Conservation (phyloP, 2,113 vertebrate genomes). For the Tragelaphus imberbis region DNA sequence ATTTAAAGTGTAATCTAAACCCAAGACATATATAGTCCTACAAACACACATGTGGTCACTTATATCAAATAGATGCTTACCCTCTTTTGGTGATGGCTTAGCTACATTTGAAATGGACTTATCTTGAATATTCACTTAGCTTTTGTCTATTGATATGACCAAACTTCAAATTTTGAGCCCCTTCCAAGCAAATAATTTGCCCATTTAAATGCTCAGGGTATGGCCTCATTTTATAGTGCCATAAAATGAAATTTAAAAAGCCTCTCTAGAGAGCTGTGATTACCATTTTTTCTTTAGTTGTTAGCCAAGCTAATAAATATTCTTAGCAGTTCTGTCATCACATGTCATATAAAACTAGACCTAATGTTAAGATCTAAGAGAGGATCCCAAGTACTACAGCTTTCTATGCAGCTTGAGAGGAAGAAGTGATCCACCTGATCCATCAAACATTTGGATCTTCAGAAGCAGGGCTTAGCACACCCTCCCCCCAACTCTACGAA, state of each 20-base stretch:
- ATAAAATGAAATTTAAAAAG: constrained; percentile 67
- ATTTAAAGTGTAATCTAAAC: not conserved
- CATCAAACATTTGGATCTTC: not conserved
- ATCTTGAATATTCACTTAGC: constrained; percentile 29
- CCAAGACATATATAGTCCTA: not conserved
- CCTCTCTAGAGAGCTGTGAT: constrained; percentile 58
- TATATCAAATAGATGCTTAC: not conserved
- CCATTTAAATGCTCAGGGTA: constrained; percentile 52
- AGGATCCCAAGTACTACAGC: constrained; percentile 6
- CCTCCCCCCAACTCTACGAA: not conserved
- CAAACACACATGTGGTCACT: not conserved
- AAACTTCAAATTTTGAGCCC: constrained; percentile 44
- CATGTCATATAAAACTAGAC: constrained; percentile 58
- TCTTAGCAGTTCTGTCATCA: constrained; percentile 57
- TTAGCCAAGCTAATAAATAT: constrained; percentile 67
- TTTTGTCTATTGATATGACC: constrained; percentile 5
- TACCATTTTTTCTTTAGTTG: constrained; percentile 55
- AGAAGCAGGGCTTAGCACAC: not conserved
- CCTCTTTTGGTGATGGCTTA: not conserved
- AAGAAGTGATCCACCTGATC: constrained; percentile 26
- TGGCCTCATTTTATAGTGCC: constrained; percentile 57
- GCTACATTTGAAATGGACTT: constrained; percentile 43
- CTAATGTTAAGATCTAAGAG: constrained; percentile 52
- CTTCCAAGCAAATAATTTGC: constrained; percentile 65
- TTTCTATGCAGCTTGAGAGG: not conserved